These are phyloP conservation scores for Barypeithes pellucidus DNA, from an alignment of 2,888 invertebrate genomes.

Conservation along the genomic window DNA sequence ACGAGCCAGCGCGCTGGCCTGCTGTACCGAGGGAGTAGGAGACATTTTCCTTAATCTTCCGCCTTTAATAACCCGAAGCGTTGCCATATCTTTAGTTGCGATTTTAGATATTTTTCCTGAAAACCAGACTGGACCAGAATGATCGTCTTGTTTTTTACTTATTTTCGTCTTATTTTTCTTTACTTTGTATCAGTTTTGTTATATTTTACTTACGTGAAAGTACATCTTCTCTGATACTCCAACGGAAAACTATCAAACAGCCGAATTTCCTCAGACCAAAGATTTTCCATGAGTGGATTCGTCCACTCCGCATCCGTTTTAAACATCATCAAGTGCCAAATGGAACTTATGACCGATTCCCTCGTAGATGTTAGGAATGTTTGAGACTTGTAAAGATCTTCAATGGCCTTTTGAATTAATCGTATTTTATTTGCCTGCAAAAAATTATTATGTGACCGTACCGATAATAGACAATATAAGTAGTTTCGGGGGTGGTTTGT, in stretches of 20 bases:
- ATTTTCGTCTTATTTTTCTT: no score
- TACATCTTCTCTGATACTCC: constrained; percentile 57
- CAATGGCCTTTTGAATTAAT: constrained; percentile 45
- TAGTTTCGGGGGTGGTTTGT: no score
- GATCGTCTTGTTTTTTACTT: no score
- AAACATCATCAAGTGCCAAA: constrained; percentile 54
- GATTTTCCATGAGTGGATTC: constrained; percentile 49
- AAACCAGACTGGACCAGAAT: no score
- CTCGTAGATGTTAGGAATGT: constrained; percentile 44
- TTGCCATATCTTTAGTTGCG: no score
- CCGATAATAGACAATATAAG: no score
- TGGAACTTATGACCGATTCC: constrained; percentile 49
- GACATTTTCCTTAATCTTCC: no score
- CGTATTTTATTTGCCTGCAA: constrained; percentile 48
- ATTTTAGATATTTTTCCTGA: no score
- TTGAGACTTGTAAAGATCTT: constrained; percentile 48
- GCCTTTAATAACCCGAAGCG: no score
- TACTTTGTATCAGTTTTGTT: no score
- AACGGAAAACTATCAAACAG: constrained; percentile 58
- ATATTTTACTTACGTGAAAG: constrained; percentile 52
- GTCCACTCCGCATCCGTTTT: constrained; percentile 56
- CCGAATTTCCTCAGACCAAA: constrained; percentile 53
- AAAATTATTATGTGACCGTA: neutral
- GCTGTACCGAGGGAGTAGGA: no score
- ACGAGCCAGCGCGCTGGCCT: no score